Percentiles rank a stretch among this genome's conserved stretches.
Evolutionary conservation across 2,888 invertebrate species (phyloP).

Genomic region (Teleogryllus oceanicus): DNA sequence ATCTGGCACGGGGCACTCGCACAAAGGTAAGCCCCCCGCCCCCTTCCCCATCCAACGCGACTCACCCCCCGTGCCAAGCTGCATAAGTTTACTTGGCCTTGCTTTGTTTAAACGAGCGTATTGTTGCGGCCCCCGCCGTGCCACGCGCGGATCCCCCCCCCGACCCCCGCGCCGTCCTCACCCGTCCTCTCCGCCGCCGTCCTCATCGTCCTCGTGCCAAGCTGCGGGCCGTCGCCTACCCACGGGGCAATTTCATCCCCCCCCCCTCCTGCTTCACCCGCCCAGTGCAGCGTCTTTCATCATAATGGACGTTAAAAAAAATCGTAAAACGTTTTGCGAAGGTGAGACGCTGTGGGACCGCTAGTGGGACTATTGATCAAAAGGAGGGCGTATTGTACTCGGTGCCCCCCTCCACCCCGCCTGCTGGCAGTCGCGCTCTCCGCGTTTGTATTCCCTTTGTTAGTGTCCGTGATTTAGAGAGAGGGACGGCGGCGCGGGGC

Average conservation of each 20-base stretch:
- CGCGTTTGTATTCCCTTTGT: constrained; percentile 7
- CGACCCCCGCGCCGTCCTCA: not conserved
- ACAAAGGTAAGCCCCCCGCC: no score
- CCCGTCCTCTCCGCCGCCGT: not conserved
- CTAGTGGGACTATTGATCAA: not conserved
- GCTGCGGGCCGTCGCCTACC: not conserved
- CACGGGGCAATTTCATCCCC: not conserved
- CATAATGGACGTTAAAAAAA: not conserved
- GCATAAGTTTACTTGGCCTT: no score
- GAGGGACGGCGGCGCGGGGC: not conserved
- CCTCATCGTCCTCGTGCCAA: not conserved
- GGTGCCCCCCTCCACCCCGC: not conserved
- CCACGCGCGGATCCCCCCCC: not conserved
- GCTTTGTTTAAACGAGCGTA: no score
- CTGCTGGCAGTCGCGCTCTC: not conserved
- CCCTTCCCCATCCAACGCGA: no score
- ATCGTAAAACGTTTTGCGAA: constrained; percentile 10
- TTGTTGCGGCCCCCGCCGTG: no score
- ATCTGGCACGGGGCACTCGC: not conserved
- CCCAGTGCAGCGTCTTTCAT: not conserved
- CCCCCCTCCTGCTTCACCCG: not conserved
- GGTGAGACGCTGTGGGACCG: not conserved
- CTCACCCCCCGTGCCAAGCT: no score
- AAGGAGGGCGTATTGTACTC: not conserved
- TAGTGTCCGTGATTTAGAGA: constrained; percentile 2